Evolutionary conservation across 2,113 vertebrate genomes (phyloP).

Genomic region (Pantherophis guttatus): DNA sequence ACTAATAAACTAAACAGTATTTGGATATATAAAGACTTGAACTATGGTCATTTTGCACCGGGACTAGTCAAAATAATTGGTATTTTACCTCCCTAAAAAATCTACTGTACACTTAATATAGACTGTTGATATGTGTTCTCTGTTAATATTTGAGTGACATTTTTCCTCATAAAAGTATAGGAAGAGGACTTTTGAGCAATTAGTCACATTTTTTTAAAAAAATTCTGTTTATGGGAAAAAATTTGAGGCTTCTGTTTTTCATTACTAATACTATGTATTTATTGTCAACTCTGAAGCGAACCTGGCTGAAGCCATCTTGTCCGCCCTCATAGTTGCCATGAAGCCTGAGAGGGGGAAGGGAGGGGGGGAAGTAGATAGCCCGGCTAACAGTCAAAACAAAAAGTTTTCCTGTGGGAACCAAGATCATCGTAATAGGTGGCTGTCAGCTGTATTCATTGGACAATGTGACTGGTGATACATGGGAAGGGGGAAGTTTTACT

Average conservation of each 20-base stretch:
- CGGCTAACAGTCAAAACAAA: too few species aligned
- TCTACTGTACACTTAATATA: background rate
- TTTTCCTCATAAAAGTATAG: background rate
- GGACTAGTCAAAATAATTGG: background rate
- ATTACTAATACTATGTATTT: background rate
- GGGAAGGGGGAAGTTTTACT: too few species aligned
- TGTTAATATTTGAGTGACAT: background rate
- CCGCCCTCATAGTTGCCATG: too few species aligned
- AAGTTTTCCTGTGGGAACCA: too few species aligned
- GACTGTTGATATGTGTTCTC: background rate
- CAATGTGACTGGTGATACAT: too few species aligned
- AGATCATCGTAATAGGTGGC: too few species aligned
- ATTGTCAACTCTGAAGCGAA: too few species aligned
- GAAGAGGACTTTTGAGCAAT: background rate
- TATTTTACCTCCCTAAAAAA: background rate
- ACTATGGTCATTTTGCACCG: background rate
- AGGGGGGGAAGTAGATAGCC: too few species aligned
- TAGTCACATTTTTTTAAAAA: background rate
- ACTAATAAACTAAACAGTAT: too few species aligned
- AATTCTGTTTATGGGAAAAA: background rate
- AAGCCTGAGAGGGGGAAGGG: too few species aligned
- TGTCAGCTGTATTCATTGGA: too few species aligned
- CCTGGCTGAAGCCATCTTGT: too few species aligned
- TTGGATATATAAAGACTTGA: background rate
- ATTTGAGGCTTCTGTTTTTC: background rate